These are phyloP conservation scores for Orius insidiosus DNA, from an alignment of 1,140 invertebrate genomes.

Conservation along the genomic window DNA sequence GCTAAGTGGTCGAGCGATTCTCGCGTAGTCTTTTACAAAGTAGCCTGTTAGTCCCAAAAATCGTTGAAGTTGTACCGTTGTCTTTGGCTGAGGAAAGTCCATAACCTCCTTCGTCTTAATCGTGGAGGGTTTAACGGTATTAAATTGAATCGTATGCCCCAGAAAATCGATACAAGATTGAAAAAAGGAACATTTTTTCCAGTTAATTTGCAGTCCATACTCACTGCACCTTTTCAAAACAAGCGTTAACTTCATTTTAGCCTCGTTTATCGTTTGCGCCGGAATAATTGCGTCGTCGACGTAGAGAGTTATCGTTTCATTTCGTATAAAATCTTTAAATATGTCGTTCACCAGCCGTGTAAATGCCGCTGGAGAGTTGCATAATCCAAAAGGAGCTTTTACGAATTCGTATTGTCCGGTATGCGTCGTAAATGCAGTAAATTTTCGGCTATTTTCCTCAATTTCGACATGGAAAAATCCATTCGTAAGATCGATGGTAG, in stretches of 20 bases:
- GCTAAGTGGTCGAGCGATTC: slow-evolving; percentile 22
- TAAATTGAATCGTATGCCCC: slow-evolving; percentile 21
- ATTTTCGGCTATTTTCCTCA: slow-evolving; percentile 18
- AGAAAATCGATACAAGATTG: slow-evolving; percentile 23
- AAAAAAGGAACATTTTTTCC: slow-evolving; percentile 25
- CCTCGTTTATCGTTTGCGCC: slow-evolving; percentile 4
- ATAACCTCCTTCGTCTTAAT: slow-evolving; percentile 22
- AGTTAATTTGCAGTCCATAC: slow-evolving; percentile 24
- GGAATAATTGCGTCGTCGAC: slow-evolving; percentile 17
- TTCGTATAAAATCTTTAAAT: slow-evolving; percentile 9
- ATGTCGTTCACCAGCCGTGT: slow-evolving; percentile 21
- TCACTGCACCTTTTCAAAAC: slow-evolving; percentile 17
- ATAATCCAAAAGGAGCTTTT: slow-evolving; percentile 23
- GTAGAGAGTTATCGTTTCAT: slow-evolving; percentile 7
- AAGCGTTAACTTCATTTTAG: slow-evolving; percentile 13
- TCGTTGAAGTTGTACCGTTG: slow-evolving; percentile 21
- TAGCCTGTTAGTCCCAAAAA: slow-evolving; percentile 25
- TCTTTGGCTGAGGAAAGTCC: slow-evolving; percentile 23
- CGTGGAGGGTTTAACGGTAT: slow-evolving; percentile 19
- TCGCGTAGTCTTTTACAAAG: slow-evolving; percentile 23
- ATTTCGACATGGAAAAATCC: slow-evolving; percentile 22
- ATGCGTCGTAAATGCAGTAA: slow-evolving; percentile 24
- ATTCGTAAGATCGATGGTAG: slow-evolving; percentile 14
- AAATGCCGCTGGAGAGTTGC: slow-evolving; percentile 20
- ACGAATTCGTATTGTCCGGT: slow-evolving; percentile 21